Evolutionary conservation across 2,797 vertebrate species (phyloP).

Genomic region (Cuculus canorus): DNA sequence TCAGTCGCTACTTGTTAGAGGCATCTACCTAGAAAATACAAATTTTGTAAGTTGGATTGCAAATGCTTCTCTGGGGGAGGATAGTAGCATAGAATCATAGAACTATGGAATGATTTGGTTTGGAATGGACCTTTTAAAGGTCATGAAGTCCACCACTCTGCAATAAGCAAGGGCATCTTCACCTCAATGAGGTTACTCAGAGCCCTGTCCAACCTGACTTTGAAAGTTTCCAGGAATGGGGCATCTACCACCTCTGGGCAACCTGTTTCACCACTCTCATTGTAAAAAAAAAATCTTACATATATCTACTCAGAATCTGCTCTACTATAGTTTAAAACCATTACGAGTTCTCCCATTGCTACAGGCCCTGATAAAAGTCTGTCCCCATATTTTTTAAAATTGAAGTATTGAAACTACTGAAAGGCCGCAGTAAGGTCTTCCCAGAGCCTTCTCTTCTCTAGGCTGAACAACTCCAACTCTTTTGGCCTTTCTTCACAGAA

Average conservation of each 20-base stretch:
- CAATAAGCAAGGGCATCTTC: background rate
- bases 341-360: accelerated
- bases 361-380: background rate
- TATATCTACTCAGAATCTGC: background rate
- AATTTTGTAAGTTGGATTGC: background rate
- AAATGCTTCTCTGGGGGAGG: background rate
- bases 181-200: background rate
- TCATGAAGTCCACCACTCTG: background rate
- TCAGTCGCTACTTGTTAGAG: background rate
- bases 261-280: background rate
- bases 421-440: accelerated
- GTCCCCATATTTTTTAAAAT: background rate
- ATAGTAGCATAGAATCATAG: background rate
- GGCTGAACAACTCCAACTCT: background rate
- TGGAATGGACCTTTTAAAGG: background rate
- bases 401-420: background rate
- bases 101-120: background rate
- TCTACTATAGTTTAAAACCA: background rate
- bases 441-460: background rate
- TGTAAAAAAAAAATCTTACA: background rate
- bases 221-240: background rate
- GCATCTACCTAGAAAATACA: background rate
- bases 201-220: background rate
- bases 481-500: background rate
- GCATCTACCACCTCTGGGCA: background rate